Evolutionary conservation across 2,797 vertebrate genomes (phyloP).

Genomic region (Cossypha niveicapilla): DNA sequence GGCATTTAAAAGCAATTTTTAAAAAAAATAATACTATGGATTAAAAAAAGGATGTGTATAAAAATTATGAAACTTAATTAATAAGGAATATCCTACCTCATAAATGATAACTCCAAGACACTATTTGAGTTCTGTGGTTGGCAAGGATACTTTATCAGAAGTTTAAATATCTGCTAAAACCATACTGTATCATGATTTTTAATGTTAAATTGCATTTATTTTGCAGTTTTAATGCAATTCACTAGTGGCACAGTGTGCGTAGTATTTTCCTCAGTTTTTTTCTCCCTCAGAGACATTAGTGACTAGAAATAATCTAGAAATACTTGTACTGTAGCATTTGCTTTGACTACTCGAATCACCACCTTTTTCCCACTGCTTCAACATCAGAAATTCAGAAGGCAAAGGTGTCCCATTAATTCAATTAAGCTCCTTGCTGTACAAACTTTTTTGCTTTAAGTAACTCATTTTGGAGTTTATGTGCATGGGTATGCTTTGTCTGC

Average conservation of each 20-base stretch:
- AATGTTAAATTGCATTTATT: background rate
- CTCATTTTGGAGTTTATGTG: background rate
- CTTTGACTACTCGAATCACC: background rate
- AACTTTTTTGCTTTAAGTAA: background rate
- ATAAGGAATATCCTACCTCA: background rate
- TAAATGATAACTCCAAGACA: background rate
- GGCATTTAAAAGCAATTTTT: background rate
- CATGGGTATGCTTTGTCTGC: background rate
- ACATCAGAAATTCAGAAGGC: background rate
- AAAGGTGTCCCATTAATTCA: background rate
- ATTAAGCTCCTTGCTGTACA: background rate
- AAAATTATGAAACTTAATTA: background rate
- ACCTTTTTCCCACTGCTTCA: background rate
- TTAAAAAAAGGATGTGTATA: background rate
- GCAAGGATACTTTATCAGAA: background rate
- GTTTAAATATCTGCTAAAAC: background rate
- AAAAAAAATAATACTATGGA: background rate
- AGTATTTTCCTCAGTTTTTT: background rate
- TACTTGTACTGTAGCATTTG: background rate
- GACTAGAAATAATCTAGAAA: background rate
- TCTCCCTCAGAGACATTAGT: background rate
- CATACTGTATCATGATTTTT: background rate
- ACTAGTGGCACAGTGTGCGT: background rate
- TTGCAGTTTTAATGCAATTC: background rate
- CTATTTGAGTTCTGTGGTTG: background rate